These are phyloP conservation scores for Euplexia lucipara DNA, from an alignment of 2,888 invertebrate genomes.

Conservation along the genomic window DNA sequence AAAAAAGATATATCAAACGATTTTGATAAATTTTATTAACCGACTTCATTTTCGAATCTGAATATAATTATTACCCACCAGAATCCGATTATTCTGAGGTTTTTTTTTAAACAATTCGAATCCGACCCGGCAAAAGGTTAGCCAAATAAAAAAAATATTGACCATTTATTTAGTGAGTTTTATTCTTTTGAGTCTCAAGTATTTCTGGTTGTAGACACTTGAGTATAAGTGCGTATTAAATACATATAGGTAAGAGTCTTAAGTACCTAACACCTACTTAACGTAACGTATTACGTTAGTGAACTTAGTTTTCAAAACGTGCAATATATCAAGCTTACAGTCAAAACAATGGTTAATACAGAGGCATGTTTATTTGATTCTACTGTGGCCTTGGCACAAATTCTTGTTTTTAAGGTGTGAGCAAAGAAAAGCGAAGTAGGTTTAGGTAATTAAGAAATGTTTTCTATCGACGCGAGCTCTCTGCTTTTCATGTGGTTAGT, in stretches of 20 bases:
- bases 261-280: background rate
- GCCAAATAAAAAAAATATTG: no score
- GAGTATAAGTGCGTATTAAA: background rate
- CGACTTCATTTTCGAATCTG: no score
- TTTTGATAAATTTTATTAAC: no score
- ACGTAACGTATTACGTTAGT: constrained; percentile 1
- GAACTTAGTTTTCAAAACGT: constrained; percentile 2
- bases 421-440: constrained; percentile 7
- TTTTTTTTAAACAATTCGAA: no score
- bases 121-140: no score
- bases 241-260: constrained; percentile 45
- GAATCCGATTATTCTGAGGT: no score
- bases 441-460: constrained; percentile 15
- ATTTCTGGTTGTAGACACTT: constrained; percentile 8
- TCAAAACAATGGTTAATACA: constrained; percentile 4
- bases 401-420: constrained; percentile 27
- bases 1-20: no score
- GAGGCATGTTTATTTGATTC: constrained; percentile 25
- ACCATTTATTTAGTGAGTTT: no score
- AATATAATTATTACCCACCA: no score
- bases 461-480: no score
- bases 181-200: constrained; percentile 9
- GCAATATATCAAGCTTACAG: constrained; percentile 30
- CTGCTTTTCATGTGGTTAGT: no score
- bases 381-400: constrained; percentile 37